Base-by-base conservation (phyloP, 2,888 invertebrate genomes). In the Meliscaeva auricollis region DNA sequence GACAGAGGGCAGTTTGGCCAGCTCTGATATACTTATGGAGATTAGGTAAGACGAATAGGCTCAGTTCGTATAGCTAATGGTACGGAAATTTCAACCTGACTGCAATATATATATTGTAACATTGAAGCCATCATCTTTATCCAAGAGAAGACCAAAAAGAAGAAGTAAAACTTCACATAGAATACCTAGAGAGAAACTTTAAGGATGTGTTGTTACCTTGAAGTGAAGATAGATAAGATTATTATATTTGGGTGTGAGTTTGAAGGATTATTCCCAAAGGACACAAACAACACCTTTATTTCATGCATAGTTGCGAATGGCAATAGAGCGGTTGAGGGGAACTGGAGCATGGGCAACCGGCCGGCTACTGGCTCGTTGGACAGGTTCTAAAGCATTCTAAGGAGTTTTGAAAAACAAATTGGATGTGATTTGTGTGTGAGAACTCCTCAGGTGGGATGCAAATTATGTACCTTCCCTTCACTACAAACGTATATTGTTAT, bases 41-140 rank as follows among this genome's bases (percentile, higher is more conserved):
- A 85, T 85, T 85, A 85, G 85, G 44, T 46, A 85, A 80, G 81
- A 85, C 81, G 85, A 77, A 85, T 85, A 85, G 81, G 76, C 73
- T 60, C 52, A 85, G 76, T 77, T 85, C 81, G 2, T 2, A 73
- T 73, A 62, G 76, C 81, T 78, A 83, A 83, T 83, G 83, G 78
- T 73, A 78, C 74, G 78, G 78, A 83, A 83, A 83, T 78, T 52
- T 68, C 73, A 80, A 76, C 68, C 68, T 69, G 60, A 52, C 38
- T 38, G 38, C 38, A 38, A 38, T 38, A 38, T 11, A 38, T 6
- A 20, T 11, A 56, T 11, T 15, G 9, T 32, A 66, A 15, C 20
- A n/a, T n/a, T 9, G 8, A 60, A 41, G 3, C 41, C 41, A 62
- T 15, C 50, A 32, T 35, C 15, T 17, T 15, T 1, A 35, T n/a